A percentile compares a stretch with the other conserved stretches of the same genome.
phyloP scores from a whole-genome alignment of 2,888 invertebrate genomes.

The Drosophila vallismaia region DNA sequence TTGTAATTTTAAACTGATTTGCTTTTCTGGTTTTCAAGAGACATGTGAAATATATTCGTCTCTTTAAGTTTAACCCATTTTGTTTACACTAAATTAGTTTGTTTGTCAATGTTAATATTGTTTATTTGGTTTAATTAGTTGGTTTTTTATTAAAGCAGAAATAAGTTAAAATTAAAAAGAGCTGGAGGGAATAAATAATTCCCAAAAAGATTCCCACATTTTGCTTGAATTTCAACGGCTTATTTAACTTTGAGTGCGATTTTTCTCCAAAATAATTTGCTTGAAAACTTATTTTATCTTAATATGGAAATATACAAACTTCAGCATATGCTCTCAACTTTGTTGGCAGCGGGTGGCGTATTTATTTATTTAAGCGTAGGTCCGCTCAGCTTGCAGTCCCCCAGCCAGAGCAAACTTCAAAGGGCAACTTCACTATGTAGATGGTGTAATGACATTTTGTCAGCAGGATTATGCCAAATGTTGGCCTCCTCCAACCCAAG shows the following conservation, averaged over 20 bases:
- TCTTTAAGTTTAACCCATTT: too few species aligned
- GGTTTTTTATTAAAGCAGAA: too few species aligned
- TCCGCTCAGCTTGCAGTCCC: constrained; percentile 13
- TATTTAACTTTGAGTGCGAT: constrained; percentile 11
- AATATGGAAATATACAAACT: constrained; percentile 16
- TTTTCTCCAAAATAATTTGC: constrained; percentile 23
- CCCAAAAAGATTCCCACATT: neutral
- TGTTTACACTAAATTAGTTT: too few species aligned
- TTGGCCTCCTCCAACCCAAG: constrained; percentile 18
- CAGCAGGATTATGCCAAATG: constrained; percentile 55
- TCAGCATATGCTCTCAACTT: constrained; percentile 5
- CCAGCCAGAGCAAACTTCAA: constrained; percentile 50
- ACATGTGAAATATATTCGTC: too few species aligned
- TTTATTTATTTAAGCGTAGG: constrained; percentile 28
- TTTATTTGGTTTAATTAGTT: too few species aligned
- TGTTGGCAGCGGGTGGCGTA: constrained; percentile 14
- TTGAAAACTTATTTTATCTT: constrained; percentile 12
- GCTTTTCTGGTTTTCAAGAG: too few species aligned
- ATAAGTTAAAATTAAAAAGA: too few species aligned
- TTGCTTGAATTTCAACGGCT: neutral
- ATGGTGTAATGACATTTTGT: constrained; percentile 78
- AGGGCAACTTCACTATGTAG: constrained; percentile 57
- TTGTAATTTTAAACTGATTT: too few species aligned
- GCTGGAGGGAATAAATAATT: neutral
- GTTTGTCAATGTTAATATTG: too few species aligned